Percentiles rank a stretch among this genome's conserved stretches.
These are phyloP conservation scores for Phylloscopus trochiloides DNA, from an alignment of 2,113 vertebrate genomes.

Conservation along the genomic window DNA sequence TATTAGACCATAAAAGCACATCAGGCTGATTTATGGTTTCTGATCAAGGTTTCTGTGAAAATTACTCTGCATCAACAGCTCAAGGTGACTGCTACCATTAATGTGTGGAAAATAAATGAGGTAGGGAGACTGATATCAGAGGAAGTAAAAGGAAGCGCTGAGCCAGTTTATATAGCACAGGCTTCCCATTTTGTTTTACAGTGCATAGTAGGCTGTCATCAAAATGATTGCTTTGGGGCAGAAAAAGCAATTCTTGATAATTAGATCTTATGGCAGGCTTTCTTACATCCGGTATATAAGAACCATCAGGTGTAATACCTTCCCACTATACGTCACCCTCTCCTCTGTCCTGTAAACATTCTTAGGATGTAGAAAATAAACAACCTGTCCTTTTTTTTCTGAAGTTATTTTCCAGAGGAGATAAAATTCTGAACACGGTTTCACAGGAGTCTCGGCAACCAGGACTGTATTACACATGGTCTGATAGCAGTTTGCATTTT, in stretches of 20 bases:
- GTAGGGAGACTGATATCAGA: slow-evolving; percentile 73
- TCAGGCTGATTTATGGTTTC: slow-evolving; percentile 87
- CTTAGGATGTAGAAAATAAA: not conserved
- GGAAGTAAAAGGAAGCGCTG: slow-evolving; percentile 69
- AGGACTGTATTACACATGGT: not conserved
- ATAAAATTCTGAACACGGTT: slow-evolving; percentile 2
- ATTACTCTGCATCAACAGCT: slow-evolving; percentile 84
- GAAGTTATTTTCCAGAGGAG: slow-evolving; percentile 10
- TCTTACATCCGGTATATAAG: slow-evolving; percentile 63
- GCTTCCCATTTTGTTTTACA: slow-evolving; percentile 80
- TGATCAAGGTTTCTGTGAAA: slow-evolving; percentile 87
- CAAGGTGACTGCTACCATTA: slow-evolving; percentile 87
- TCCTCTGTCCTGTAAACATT: slow-evolving; percentile 38
- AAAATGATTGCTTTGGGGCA: slow-evolving; percentile 81
- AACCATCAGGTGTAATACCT: slow-evolving; percentile 50
- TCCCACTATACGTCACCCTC: slow-evolving; percentile 17
- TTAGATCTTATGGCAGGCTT: slow-evolving; percentile 78
- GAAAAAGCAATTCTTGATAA: slow-evolving; percentile 81
- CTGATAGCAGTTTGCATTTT: slow-evolving; percentile 13
- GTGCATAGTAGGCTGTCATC: slow-evolving; percentile 78
- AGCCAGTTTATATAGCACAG: slow-evolving; percentile 75
- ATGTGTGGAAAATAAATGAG: slow-evolving; percentile 84
- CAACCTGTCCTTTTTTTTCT: not conserved
- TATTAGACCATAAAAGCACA: slow-evolving; percentile 87
- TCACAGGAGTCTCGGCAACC: not conserved